Evolutionary conservation across 2,113 vertebrate genomes (phyloP).

Genomic region (Glaucidium brasilianum): DNA sequence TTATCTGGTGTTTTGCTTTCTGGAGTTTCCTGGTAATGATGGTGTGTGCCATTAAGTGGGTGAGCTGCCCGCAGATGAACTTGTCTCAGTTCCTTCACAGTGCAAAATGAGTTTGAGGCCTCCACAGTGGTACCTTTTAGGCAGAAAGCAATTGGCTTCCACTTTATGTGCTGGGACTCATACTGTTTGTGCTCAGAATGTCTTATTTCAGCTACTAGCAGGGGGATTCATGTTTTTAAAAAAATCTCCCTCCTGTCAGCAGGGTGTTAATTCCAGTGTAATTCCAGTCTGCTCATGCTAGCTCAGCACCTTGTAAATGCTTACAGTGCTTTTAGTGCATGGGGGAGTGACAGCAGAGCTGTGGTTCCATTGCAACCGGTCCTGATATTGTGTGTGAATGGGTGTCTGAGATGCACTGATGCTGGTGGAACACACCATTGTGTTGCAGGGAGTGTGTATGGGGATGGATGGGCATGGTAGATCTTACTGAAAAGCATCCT

Average conservation of each 20-base stretch:
- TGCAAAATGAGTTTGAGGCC: neutral
- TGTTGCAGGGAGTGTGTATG: neutral
- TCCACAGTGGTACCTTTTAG: neutral
- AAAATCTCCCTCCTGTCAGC: neutral
- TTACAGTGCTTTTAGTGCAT: neutral
- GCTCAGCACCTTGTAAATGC: neutral
- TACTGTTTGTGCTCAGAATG: neutral
- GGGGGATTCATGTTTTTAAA: neutral
- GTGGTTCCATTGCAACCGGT: neutral
- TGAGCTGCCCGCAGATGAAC: neutral
- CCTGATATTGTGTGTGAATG: neutral
- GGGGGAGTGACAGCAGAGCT: neutral
- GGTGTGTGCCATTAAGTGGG: neutral
- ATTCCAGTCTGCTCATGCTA: neutral
- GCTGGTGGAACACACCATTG: neutral
- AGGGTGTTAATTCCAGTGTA: neutral
- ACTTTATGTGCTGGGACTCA: neutral
- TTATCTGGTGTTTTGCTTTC: neutral
- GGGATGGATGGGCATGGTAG: neutral
- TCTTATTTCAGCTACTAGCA: neutral
- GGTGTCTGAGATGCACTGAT: neutral
- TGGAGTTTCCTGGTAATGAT: neutral
- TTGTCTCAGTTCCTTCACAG: neutral
- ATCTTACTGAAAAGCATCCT: neutral
- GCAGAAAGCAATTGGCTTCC: neutral